A percentile compares a stretch with the other conserved stretches of the same genome.
These are phyloP conservation scores for Geotrypetes seraphini DNA, from an alignment of 2,797 vertebrate genomes.

Conservation along the genomic window DNA sequence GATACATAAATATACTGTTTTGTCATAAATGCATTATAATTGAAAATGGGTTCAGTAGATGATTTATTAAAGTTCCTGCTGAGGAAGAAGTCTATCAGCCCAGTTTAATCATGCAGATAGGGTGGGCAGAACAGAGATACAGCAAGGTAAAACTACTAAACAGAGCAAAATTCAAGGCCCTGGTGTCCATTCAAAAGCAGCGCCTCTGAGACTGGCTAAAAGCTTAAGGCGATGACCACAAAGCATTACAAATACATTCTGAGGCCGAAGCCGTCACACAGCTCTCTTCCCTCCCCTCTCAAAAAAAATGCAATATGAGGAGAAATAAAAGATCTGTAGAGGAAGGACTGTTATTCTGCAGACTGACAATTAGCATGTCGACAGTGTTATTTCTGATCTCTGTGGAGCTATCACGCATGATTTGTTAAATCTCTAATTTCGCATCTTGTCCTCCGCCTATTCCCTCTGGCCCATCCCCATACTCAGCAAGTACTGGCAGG, in stretches of 20 bases:
- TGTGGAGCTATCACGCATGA: background rate
- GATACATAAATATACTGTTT: too few species aligned
- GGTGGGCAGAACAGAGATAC: background rate
- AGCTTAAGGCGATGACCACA: too few species aligned
- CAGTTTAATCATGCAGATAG: conserved; percentile 3
- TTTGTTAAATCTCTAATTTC: conserved; percentile 13
- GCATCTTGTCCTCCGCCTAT: background rate
- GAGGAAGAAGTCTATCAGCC: background rate
- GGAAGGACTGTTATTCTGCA: background rate
- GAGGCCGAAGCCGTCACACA: too few species aligned
- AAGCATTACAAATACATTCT: too few species aligned
- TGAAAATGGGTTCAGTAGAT: too few species aligned
- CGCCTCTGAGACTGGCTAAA: too few species aligned
- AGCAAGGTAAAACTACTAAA: conserved; percentile 5
- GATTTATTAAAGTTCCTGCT: background rate
- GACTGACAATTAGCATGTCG: background rate
- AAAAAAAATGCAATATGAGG: too few species aligned
- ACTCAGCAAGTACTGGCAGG: conserved; percentile 1
- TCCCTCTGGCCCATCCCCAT: background rate
- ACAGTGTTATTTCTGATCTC: conserved; percentile 2
- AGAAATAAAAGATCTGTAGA: background rate
- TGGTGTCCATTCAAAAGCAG: too few species aligned
- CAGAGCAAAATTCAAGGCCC: background rate
- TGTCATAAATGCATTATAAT: too few species aligned
- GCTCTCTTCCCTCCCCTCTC: too few species aligned